Conservation (phyloP, 2,888 invertebrate genomes). For the Euplagia quadripunctaria region DNA sequence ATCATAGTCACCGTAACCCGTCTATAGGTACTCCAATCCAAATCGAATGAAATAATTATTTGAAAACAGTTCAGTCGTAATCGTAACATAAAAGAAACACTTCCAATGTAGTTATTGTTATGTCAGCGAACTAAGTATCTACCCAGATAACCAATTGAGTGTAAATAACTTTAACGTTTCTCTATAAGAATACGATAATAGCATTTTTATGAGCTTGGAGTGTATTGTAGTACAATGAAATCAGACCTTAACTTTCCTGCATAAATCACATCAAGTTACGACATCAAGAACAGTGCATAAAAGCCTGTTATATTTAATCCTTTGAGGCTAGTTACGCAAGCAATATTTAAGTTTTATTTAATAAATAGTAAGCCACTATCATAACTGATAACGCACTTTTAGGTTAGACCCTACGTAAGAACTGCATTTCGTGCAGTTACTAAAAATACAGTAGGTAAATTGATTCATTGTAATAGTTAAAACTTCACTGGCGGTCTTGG, state of each 20-base stretch:
- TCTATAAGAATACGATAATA: not conserved
- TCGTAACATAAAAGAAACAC: not conserved
- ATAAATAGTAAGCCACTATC: not conserved
- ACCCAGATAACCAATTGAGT: slow-evolving; percentile 6
- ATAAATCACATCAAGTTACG: not conserved
- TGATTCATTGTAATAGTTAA: no score
- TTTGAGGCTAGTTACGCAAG: not conserved
- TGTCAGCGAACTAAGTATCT: not conserved
- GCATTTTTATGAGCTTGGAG: not conserved
- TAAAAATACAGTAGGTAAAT: no score
- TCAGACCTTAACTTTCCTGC: not conserved
- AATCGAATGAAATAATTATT: not conserved
- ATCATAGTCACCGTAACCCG: no score
- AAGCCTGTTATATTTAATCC: not conserved
- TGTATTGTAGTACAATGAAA: not conserved
- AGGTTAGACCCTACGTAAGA: no score
- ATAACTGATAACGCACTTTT: no score
- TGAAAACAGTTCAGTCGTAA: not conserved
- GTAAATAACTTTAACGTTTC: slow-evolving; percentile 1
- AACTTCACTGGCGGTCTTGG: no score
- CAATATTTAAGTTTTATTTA: not conserved
- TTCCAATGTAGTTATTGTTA: not conserved
- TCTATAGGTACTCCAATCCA: no score
- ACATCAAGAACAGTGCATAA: not conserved
- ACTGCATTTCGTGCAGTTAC: no score